These are phyloP conservation scores for Umimayanthus kanabou DNA, from an alignment of 92 coral and sea anemone species.

Conservation along the genomic window DNA sequence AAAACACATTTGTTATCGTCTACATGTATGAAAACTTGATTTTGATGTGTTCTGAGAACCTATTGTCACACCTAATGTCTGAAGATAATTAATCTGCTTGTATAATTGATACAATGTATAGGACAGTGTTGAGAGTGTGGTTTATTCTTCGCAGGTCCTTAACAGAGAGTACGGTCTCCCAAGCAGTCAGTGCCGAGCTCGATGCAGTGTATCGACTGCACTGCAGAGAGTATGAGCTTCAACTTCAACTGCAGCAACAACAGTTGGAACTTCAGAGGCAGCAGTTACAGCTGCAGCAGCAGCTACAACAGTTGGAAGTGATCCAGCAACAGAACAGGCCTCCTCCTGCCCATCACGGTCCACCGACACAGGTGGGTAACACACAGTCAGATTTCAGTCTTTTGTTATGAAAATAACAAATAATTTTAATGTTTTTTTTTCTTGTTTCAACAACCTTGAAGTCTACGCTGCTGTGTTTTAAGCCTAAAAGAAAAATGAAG, in stretches of 20 bases:
- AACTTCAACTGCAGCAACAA: conserved; percentile 83
- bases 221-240: conserved; percentile 89
- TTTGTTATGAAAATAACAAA: background rate
- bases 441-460: no score
- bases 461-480: no score
- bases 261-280: conserved; percentile 89
- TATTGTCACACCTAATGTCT: background rate
- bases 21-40: background rate
- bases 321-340: conserved; percentile 67
- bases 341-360: background rate
- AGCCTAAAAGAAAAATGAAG: no score
- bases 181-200: conserved; percentile 76
- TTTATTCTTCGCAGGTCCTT: conserved; percentile 56
- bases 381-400: background rate
- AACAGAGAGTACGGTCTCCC: conserved; percentile 71
- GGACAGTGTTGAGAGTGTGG: background rate
- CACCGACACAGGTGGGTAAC: conserved; percentile 11
- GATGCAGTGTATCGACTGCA: conserved; percentile 85
- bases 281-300: conserved; percentile 91
- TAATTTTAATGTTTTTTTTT: no score
- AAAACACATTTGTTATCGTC: background rate
- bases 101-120: background rate
- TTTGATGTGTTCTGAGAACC: background rate
- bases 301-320: conserved; percentile 86
- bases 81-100: no score